Conservation (phyloP, 2,797 vertebrate species). For the Acanthurus tractus region DNA sequence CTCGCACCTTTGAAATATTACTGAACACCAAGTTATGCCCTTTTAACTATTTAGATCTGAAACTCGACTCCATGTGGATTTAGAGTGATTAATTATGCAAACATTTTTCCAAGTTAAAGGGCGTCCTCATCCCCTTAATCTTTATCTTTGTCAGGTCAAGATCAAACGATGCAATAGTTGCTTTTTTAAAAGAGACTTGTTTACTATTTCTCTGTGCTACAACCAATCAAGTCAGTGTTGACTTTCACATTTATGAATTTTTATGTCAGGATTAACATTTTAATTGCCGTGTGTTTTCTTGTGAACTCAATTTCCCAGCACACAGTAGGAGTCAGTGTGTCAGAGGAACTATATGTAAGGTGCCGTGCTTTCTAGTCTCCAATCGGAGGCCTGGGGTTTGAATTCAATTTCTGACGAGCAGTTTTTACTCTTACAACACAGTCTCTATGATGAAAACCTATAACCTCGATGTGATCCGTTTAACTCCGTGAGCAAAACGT, state of each 20-base stretch:
- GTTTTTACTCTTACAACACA: constrained; percentile 37
- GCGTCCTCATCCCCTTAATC: constrained; percentile 28
- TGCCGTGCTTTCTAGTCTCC: constrained; percentile 34
- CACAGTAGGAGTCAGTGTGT: constrained; percentile 38
- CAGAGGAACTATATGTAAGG: constrained; percentile 19
- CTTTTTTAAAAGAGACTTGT: constrained; percentile 17
- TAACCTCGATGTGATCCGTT: constrained; percentile 35
- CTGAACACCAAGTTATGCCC: constrained; percentile 18
- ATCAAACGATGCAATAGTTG: constrained; percentile 28
- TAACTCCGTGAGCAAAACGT: constrained; percentile 29
- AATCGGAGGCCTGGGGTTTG: constrained; percentile 53
- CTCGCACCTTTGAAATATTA: constrained; percentile 19
- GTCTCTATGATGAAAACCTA: constrained; percentile 43
- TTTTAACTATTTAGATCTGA: constrained; percentile 50
- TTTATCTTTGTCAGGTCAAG: constrained; percentile 33
- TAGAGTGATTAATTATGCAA: constrained; percentile 57
- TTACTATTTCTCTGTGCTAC: not conserved
- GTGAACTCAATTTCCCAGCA: constrained; percentile 35
- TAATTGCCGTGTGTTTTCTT: constrained; percentile 16
- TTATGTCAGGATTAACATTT: constrained; percentile 15
- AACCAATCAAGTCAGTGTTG: not conserved
- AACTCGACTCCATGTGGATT: constrained; percentile 35
- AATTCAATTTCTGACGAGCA: constrained; percentile 58
- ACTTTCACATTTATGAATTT: constrained; percentile 6
- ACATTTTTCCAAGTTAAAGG: constrained; percentile 16